Evolutionary conservation across 1,140 invertebrate genomes (phyloP).

Genomic region (Drosophila tani): DNA sequence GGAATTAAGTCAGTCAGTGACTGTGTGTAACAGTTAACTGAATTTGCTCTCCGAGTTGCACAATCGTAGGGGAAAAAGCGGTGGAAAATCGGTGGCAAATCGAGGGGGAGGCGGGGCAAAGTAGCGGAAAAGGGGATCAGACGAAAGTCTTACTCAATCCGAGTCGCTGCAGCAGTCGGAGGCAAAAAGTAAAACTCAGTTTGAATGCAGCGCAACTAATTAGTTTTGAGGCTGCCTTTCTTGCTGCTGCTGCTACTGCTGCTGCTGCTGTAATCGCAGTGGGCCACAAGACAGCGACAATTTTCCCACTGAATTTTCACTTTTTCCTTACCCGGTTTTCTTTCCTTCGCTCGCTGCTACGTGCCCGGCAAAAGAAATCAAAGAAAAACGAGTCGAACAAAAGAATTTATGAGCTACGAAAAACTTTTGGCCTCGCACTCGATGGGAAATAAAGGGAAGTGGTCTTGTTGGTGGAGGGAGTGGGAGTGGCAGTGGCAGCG

Average conservation of each 20-base stretch:
- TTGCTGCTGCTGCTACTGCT: conserved; percentile 21
- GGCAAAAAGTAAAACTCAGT: conserved; percentile 67
- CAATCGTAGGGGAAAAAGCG: conserved; percentile 5
- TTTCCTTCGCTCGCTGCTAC: conserved; percentile 18
- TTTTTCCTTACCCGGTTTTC: conserved; percentile 59
- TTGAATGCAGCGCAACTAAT: conserved; percentile 77
- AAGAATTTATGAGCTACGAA: conserved; percentile 74
- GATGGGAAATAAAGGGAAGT: conserved; percentile 10
- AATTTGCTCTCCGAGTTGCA: conserved; percentile 56
- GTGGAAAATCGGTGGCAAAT: conserved; percentile 24
- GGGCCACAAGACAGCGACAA: conserved; percentile 69
- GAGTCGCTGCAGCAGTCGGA: conserved; percentile 38
- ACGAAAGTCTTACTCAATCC: conserved; percentile 78
- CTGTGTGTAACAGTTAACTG: conserved; percentile 78
- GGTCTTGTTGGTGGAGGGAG: background rate
- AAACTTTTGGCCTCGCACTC: conserved; percentile 60
- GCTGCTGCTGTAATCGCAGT: conserved; percentile 60
- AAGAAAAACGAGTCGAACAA: conserved; percentile 63
- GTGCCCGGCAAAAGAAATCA: conserved; percentile 58
- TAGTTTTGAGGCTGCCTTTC: conserved; percentile 67
- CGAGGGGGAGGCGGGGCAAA: background rate
- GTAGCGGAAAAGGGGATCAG: conserved; percentile 26
- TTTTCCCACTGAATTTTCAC: conserved; percentile 80
- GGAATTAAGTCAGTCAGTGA: conserved; percentile 80
- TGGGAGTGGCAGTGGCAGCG: conserved; percentile 16